Evolutionary conservation across 2,888 invertebrate genomes (phyloP), one percentile per base, ranked within the genome.

Genomic region (Drosophila anomelani): DNA sequence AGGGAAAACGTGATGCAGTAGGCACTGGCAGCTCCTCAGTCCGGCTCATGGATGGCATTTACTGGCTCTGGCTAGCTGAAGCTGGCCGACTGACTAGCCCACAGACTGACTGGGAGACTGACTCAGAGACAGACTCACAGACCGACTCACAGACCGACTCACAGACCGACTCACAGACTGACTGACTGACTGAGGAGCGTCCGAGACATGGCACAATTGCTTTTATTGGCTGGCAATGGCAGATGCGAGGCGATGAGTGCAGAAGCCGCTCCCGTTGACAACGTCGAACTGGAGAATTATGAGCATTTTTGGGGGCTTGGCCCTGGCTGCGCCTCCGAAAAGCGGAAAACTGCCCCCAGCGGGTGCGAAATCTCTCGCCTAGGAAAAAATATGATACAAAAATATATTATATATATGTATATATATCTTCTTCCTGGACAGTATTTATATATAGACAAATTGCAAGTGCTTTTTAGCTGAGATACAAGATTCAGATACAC

Each of bases 1-100:
- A 66, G 49, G 55, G 49, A 73, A 91, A 91, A 91, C 91, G 91
- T 91, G 91, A 91, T 89, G 91, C 91, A 90, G 91, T 90, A 91
- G 91, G 87, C 89, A 90, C 89, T 83, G 89, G 32, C 39, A 32
- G 60, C 29, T 56, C 58, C n/a, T 38, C 39, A 23, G 55, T 47
- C 34, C 32, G 32, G 53, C 80, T 55, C 63, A 76, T 78, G 80
- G 80, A 80, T 87, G 87, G 83, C 83, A 87, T 85, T 87, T 64
- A 79, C 78, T 63, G 62, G 59, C 80, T 76, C 44, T 58, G 49
- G 51, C 81, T 38, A 7, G 58, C 47, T 43, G 57, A 36, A 8
- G 62, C 60, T 62, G 67, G 56, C 81, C 46, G 39, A 62, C 63
- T 55, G 43, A 38, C 63, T 38, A 26, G 49, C 23, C 34, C 38